Evolutionary conservation across 64 coral and sea anemone genomes (phyloP), one percentile per base, ranked within the genome.

Genomic region (Anthopleura sola): DNA sequence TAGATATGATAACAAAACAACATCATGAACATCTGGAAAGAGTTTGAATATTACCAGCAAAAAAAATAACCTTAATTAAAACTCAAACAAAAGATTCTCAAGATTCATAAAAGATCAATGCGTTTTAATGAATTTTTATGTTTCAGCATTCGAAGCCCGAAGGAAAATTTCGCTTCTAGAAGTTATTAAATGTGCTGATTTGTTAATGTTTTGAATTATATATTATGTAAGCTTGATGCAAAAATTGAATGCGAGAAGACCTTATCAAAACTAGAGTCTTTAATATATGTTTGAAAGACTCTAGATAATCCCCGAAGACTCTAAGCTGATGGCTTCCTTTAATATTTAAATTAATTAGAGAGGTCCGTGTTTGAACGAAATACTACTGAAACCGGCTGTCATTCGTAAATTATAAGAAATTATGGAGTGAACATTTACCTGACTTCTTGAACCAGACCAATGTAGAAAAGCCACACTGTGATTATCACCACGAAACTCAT

Each of bases 381-480:
- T 28, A 71, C 66, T 34, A n/a, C 2, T 34, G n/a, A 71, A 71
- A 71, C 31, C 1, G 29, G 13, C 28, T 14, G 66, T 71, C 66
- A 71, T 62, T 24, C 58, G n/a, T 26, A n/a, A 26, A 6, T 62
- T 3, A 3, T 69, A 29, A n/a, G 13, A 4, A 71, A 48, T 23
- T 1, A 21, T 79, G 10, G 6, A 15, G 3, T 10, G 6, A 46
- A 2, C 18, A 12, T 54, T 77, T 82, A 91, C 89, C 83, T 84
- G 24, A 51, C 89, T 91, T 53, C 64, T 81, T 26, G 84, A 68
- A 11, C 89, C 89, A 16, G 89, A 75, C 89, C 89, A 91, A 28
- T 91, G 84, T 34, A 91, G 85, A 50, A 91, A 91, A 17, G 89
- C 89, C 37, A 91, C 89, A 14, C 37, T 68, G 37, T 91, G 89